Evolutionary conservation across 2,113 vertebrate genomes (phyloP).

Genomic region (Sturnira hondurensis): DNA sequence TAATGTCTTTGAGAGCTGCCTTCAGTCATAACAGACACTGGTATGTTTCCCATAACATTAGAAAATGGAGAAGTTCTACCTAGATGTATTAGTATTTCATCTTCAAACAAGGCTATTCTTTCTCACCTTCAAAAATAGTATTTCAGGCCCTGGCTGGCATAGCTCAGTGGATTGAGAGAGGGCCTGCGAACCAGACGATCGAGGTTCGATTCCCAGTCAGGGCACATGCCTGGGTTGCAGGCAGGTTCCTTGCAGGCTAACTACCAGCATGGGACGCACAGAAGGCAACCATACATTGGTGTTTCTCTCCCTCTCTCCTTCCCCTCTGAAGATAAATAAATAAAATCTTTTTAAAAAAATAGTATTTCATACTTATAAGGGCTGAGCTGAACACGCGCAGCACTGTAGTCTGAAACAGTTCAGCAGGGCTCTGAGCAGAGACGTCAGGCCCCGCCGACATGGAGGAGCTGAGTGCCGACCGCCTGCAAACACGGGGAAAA

Average conservation of each 20-base stretch:
- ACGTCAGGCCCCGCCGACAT: background rate
- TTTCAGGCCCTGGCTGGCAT: too few species aligned
- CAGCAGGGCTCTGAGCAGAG: background rate
- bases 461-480: background rate
- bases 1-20: background rate
- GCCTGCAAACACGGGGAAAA: background rate
- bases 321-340: too few species aligned
- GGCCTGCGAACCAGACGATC: too few species aligned
- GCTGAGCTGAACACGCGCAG: background rate
- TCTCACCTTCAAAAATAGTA: background rate
- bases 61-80: slow-evolving; percentile 28
- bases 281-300: too few species aligned
- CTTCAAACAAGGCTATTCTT: background rate
- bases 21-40: background rate
- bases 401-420: background rate
- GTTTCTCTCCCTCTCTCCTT: too few species aligned
- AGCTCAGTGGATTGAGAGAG: too few species aligned
- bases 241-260: too few species aligned
- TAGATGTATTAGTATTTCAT: background rate
- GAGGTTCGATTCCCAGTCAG: too few species aligned
- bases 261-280: too few species aligned
- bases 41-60: background rate
- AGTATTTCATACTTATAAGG: background rate
- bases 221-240: too few species aligned
- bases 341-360: too few species aligned